Percentiles rank a stretch among this genome's conserved stretches.
These are phyloP conservation scores for Lepidothrix coronata DNA, from an alignment of 2,113 vertebrate genomes.

Conservation along the genomic window DNA sequence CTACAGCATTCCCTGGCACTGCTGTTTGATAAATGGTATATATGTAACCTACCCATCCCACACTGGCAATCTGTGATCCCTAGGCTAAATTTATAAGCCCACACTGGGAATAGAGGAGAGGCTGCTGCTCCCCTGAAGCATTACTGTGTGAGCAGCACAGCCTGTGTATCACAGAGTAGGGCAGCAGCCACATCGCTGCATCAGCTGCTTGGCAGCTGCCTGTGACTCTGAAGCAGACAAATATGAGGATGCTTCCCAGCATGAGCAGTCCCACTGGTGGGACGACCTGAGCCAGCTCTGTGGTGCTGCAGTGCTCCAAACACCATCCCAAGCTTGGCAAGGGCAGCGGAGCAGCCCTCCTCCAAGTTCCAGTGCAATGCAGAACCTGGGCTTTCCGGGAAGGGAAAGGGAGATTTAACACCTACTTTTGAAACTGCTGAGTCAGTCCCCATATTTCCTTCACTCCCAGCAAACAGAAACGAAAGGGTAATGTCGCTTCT, in stretches of 20 bases:
- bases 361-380: background rate
- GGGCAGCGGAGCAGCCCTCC: background rate
- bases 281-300: background rate
- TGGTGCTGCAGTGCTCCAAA: background rate
- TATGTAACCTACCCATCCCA: background rate
- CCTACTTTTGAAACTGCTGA: background rate
- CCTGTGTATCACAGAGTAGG: background rate
- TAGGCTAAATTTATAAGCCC: background rate
- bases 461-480: background rate
- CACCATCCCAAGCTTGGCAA: background rate
- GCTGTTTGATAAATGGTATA: background rate
- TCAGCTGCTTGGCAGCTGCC: background rate
- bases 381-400: background rate
- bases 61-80: background rate
- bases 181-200: background rate
- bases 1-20: background rate
- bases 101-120: too few species aligned
- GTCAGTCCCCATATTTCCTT: background rate
- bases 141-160: background rate
- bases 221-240: background rate
- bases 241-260: background rate
- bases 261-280: background rate
- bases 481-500: background rate
- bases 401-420: background rate
- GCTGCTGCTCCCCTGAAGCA: fast-evolving